A percentile compares a stretch with the other conserved stretches of the same genome.
Evolutionary conservation across 2,888 invertebrate species (phyloP).

Genomic region (Asteroscopus sphinx): DNA sequence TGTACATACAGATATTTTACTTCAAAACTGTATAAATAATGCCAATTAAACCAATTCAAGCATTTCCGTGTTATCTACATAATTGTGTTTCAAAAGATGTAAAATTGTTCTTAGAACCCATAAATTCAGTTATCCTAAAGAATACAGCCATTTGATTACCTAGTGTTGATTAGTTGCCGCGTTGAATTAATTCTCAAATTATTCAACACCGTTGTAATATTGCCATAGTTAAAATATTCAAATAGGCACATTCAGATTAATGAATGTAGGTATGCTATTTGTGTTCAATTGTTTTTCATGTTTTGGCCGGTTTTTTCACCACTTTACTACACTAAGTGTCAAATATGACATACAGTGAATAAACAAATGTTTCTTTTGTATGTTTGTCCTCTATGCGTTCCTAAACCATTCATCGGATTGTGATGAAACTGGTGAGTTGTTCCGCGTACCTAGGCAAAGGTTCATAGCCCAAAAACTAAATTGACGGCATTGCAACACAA

Average conservation of each 20-base stretch:
- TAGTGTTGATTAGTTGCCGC: slow-evolving; percentile 11
- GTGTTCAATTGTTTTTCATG: slow-evolving; percentile 13
- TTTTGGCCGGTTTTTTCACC: no score
- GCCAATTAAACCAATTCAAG: background rate
- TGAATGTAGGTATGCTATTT: slow-evolving; percentile 6
- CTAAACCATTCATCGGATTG: no score
- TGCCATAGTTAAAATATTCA: slow-evolving; percentile 36
- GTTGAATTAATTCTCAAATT: slow-evolving; percentile 27
- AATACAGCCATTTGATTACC: slow-evolving; percentile 9
- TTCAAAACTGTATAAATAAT: background rate
- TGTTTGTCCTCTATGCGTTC: no score
- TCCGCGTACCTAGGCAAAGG: no score
- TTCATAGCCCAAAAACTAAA: no score
- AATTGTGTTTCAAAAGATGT: slow-evolving; percentile 12
- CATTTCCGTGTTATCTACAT: background rate
- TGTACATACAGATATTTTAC: background rate
- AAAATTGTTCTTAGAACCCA: slow-evolving; percentile 4
- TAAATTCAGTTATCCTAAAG: slow-evolving; percentile 16
- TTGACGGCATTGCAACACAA: no score
- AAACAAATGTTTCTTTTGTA: no score
- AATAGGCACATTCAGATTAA: slow-evolving; percentile 18
- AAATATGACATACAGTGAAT: no score
- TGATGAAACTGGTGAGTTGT: no score
- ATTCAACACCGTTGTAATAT: slow-evolving; percentile 18
- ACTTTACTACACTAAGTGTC: no score